Conservation (phyloP, 2,888 invertebrate genomes). For the Synanthedon tipuliformis region DNA sequence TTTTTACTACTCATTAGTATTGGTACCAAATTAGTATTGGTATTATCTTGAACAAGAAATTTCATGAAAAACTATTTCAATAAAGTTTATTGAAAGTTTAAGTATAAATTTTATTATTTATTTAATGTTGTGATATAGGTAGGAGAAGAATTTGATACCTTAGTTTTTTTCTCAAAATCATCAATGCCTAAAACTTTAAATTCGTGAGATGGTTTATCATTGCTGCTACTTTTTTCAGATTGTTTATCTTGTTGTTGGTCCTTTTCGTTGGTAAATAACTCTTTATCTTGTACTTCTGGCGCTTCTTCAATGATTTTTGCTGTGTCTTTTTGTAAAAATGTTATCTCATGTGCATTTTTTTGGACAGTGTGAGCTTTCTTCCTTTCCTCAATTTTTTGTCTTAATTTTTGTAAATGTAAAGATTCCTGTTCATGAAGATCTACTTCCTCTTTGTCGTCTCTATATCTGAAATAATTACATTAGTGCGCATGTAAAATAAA, state of each 20-base stretch:
- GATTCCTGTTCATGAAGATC: slow-evolving; percentile 59
- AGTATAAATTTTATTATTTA: no score
- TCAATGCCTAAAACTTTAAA: slow-evolving; percentile 78
- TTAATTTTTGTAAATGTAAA: slow-evolving; percentile 67
- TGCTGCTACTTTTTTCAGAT: slow-evolving; percentile 10
- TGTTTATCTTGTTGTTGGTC: slow-evolving; percentile 10
- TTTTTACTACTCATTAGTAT: no score
- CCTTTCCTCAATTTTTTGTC: slow-evolving; percentile 72
- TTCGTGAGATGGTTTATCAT: slow-evolving; percentile 28
- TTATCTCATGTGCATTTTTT: slow-evolving; percentile 26
- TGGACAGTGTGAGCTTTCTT: slow-evolving; percentile 37
- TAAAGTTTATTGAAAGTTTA: no score
- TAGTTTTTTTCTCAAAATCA: slow-evolving; percentile 67
- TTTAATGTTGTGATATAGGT: no score
- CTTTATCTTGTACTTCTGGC: slow-evolving; percentile 7
- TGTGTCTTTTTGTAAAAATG: slow-evolving; percentile 5
- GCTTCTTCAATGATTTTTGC: slow-evolving; percentile 15
- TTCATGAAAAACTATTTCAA: no score
- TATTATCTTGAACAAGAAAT: no score
- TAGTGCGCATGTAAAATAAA: not conserved
- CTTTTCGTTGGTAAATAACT: slow-evolving; percentile 8
- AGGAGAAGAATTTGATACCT: slow-evolving; percentile 30
- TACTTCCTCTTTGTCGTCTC: slow-evolving; percentile 42
- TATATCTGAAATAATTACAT: slow-evolving; percentile 39
- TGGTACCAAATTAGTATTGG: no score